These are phyloP conservation scores for Hydraecia micacea DNA, from an alignment of 2,888 invertebrate species.

Conservation along the genomic window DNA sequence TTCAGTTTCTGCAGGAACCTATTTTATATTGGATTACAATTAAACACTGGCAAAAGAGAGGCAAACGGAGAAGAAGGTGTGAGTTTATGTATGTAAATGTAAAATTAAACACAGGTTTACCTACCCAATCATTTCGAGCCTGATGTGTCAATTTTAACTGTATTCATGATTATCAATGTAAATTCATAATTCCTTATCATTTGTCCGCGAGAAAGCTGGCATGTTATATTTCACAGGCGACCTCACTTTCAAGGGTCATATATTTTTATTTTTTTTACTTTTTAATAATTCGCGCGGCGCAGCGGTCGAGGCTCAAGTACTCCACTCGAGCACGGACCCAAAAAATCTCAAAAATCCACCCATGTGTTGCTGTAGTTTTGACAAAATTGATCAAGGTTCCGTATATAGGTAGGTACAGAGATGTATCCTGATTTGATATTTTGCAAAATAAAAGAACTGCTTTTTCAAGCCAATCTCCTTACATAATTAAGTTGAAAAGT, in stretches of 20 bases:
- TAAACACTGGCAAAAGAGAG: not conserved
- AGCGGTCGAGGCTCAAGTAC: conserved; percentile 80
- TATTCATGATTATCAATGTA: conserved; percentile 31
- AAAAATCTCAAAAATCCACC: conserved; percentile 86
- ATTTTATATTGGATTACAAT: not conserved
- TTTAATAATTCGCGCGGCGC: conserved; percentile 88
- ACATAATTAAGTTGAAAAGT: not conserved
- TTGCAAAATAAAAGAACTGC: not conserved
- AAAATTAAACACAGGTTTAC: not conserved
- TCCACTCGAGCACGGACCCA: conserved; percentile 87
- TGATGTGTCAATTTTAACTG: not conserved
- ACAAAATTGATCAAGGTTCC: conserved; percentile 78
- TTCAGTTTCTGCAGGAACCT: not conserved
- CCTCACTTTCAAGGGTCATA: conserved; percentile 79
- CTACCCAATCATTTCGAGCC: not conserved
- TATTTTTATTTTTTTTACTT: conserved; percentile 84
- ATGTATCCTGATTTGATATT: not conserved
- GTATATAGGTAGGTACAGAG: conserved; percentile 51
- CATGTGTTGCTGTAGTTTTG: conserved; percentile 83
- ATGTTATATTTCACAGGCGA: conserved; percentile 79
- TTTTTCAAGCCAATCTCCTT: not conserved
- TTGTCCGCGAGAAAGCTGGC: conserved; percentile 74
- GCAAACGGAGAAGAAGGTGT: not conserved
- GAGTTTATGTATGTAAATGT: not conserved
- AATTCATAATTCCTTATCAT: conserved; percentile 63